Conservation (phyloP, 2,888 invertebrate species). For the Cosmopolites sordidus region DNA sequence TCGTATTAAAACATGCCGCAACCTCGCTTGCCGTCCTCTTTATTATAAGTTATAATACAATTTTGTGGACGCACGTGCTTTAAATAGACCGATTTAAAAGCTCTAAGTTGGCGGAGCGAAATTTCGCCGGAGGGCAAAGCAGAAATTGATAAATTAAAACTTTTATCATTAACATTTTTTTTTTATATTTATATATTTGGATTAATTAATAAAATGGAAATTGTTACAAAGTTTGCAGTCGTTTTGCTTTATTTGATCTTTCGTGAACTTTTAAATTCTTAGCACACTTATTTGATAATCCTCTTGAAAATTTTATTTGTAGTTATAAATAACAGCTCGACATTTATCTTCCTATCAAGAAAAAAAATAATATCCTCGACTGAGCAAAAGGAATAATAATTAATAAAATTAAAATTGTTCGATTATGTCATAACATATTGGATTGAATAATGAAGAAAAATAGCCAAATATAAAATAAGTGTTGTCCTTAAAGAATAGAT, state of each 20-base stretch:
- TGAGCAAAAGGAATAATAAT: no score
- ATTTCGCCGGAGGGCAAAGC: constrained; percentile 12
- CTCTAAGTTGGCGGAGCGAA: constrained; percentile 9
- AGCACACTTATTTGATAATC: no score
- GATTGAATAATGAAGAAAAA: no score
- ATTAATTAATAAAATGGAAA: constrained; percentile 18
- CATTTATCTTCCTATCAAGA: no score
- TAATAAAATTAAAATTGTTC: no score
- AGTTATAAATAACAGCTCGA: no score
- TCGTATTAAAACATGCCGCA: constrained; percentile 10
- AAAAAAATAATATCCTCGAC: no score
- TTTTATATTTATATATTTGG: constrained; percentile 1
- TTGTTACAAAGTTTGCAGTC: constrained; percentile 1
- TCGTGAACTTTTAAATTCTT: constrained; percentile 5
- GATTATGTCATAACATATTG: no score
- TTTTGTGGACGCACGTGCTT: constrained; percentile 22
- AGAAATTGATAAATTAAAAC: constrained; percentile 21
- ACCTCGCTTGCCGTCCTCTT: constrained; percentile 7
- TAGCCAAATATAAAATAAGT: no score
- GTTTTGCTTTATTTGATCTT: constrained; percentile 12
- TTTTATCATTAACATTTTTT: constrained; percentile 13
- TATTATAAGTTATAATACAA: constrained; percentile 21
- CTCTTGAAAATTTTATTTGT: no score
- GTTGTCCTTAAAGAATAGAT: no score
- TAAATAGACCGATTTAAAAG: constrained; percentile 21